Base-by-base conservation (phyloP, 2,888 invertebrate species). In the Alloscopus bannaensis region DNA sequence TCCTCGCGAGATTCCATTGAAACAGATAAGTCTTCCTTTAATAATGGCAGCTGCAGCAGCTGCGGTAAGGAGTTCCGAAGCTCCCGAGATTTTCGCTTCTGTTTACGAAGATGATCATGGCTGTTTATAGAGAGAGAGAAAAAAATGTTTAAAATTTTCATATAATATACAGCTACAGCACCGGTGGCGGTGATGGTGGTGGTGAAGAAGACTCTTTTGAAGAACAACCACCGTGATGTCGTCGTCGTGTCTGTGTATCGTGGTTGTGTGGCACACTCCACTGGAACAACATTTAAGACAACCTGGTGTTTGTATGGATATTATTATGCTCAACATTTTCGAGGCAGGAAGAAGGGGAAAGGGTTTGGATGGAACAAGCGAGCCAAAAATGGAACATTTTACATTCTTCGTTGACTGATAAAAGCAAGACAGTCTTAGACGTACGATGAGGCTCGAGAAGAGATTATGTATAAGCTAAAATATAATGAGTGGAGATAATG, bases 311-410 rank as follows among this genome's bases (percentile, higher is more conserved):
- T 50, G 24, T 71, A 22, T 36, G 47, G 18, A 8, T 36, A 47
- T n/a, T n/a, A n/a, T n/a, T n/a, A n/a, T n/a, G n/a, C n/a, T n/a
- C n/a, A n/a, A n/a, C n/a, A n/a, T n/a, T n/a, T n/a, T n/a, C n/a
- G 55, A 60, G 28, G 31, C 50, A 50, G 8, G 22, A 28, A 66
- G 36, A 57, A 55, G 62, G 28, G 71, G 55, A 31, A 22, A 42
- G 20, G 29, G 36, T 13, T 55, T 42, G 36, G 42, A 57, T 52
- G 57, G 55, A 62, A 71, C 36, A 71, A n/a, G 22, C 16, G 64
- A 55, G 52, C 75, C 75, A 76, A 76, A 76, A 76, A 68, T 76
- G 75, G 75, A 76, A 76, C 75, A 66, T 66, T 73, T 66, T 66
- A 65, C 59, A 24, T 22, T 18, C 47, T 2, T 28, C 68, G 75